Evolutionary conservation across 2,797 vertebrate genomes (phyloP).

Genomic region (Rhynchonycteris naso): DNA sequence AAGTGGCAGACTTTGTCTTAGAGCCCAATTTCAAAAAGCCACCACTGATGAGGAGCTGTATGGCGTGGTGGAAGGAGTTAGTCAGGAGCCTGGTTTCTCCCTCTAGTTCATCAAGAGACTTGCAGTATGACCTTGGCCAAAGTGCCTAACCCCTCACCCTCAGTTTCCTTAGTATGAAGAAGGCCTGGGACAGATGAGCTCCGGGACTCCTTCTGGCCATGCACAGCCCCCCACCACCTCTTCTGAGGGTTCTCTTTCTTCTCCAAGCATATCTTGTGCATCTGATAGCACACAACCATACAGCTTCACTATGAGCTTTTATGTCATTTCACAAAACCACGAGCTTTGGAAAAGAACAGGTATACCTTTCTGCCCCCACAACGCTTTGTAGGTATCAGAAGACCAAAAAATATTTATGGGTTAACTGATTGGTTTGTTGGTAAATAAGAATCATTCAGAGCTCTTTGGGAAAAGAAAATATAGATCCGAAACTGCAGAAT

Average conservation of each 20-base stretch:
- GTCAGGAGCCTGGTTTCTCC: not conserved
- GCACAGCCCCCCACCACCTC: not conserved
- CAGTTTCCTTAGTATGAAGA: not conserved
- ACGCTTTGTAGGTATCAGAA: slow-evolving; percentile 10
- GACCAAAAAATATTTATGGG: not conserved
- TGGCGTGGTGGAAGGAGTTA: not conserved
- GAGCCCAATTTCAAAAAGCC: not conserved
- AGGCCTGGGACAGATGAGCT: not conserved
- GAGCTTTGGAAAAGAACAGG: not conserved
- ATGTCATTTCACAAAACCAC: not conserved
- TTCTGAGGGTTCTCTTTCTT: not conserved
- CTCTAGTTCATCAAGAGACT: not conserved
- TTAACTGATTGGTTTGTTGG: slow-evolving; percentile 32
- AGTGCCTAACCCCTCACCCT: not conserved
- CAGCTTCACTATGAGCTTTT: not conserved
- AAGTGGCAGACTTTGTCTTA: not conserved
- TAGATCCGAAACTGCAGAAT: not conserved
- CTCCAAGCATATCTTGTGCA: not conserved
- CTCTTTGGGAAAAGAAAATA: not conserved
- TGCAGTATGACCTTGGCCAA: not conserved
- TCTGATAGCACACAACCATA: not conserved
- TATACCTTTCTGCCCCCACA: not conserved
- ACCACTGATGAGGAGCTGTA: not conserved
- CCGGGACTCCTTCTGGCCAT: not conserved
- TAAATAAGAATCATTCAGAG: slow-evolving; percentile 37